These are phyloP conservation scores for Fistularia commersonii DNA, from an alignment of 2,797 vertebrate species.

Conservation along the genomic window DNA sequence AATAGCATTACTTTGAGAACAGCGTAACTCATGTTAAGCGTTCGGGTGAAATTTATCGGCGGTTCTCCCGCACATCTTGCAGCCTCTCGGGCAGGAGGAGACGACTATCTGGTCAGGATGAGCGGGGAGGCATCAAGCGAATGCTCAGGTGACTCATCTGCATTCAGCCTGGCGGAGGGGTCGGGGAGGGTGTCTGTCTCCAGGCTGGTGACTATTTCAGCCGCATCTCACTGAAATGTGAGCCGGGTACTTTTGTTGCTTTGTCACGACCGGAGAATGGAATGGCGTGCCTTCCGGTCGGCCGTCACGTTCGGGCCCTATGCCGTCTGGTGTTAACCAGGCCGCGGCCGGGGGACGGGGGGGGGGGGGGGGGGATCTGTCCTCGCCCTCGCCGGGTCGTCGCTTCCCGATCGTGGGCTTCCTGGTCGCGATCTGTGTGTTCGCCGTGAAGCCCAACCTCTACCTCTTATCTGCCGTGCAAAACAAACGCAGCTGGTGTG, in stretches of 20 bases:
- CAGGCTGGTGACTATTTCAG: slow-evolving; percentile 1
- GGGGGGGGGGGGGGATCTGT: not conserved
- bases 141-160: not conserved
- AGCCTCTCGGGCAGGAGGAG: too few relatives aligned
- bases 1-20: not conserved
- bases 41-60: not conserved
- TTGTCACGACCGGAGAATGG: slow-evolving; percentile 1
- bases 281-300: slow-evolving; percentile 9
- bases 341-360: not conserved
- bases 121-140: not conserved
- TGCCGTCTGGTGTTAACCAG: slow-evolving; percentile 4
- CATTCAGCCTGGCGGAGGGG: not conserved
- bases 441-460: not conserved
- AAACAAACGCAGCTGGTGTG: not conserved
- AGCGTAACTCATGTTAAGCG: not conserved
- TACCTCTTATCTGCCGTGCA: not conserved
- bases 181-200: not conserved
- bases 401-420: too few relatives aligned
- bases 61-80: too few relatives aligned
- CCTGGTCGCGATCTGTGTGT: too few relatives aligned
- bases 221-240: not conserved
- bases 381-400: too few relatives aligned
- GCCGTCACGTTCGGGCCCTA: not conserved
- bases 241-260: slow-evolving; percentile 5
- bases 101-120: not conserved